Evolutionary conservation across 2,113 vertebrate species (phyloP), one percentile per base, ranked within the genome.

Genomic region (Syngnathus typhle): DNA sequence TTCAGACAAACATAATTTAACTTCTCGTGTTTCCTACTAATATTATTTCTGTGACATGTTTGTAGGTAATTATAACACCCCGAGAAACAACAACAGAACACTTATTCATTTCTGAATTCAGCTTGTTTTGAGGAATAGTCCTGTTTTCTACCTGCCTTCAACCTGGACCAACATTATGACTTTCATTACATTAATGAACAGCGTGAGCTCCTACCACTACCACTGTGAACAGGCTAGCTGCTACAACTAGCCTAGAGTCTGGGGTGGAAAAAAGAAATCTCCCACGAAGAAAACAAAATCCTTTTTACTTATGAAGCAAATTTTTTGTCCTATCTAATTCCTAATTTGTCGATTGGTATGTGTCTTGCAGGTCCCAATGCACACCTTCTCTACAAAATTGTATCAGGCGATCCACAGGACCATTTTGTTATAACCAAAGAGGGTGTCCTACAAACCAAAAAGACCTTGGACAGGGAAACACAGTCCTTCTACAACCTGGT

Each of bases 401-500:
- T 92, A 0, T 96, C 97, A 0, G 97, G 97, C 1, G 97, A 98
- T 75, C 91, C 95, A 1, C 81, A 90, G 0, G 87, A 90, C 9
- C 94, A 95, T 76, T 99, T 98, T 1, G 38, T 76, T 21, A 91
- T 98, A 1, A 85, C 91, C 74, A 79, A 76, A 70, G 65, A 77
- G 0, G 96, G 97, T 0, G 84, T 89, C 27, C 88, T 99, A 71
- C 92, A 91, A 73, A 89, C 92, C 64, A 88, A 72, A 62, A 91
- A 90, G 67, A 60, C 81, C n/a, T 55, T 99, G 88, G 96, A 99
- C 67, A 84, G 97, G 37, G 97, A 99, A 62, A 91, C 84, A 9
- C 96, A 98, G 54, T 98, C 97, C 15, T 99, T 98, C 89, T 99
- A 98, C 86, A 98, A 94, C 87, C 91, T 99, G 0, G 88, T 95